phyloP scores from a whole-genome alignment of 2,113 vertebrate species.

The Uria lomvia region DNA sequence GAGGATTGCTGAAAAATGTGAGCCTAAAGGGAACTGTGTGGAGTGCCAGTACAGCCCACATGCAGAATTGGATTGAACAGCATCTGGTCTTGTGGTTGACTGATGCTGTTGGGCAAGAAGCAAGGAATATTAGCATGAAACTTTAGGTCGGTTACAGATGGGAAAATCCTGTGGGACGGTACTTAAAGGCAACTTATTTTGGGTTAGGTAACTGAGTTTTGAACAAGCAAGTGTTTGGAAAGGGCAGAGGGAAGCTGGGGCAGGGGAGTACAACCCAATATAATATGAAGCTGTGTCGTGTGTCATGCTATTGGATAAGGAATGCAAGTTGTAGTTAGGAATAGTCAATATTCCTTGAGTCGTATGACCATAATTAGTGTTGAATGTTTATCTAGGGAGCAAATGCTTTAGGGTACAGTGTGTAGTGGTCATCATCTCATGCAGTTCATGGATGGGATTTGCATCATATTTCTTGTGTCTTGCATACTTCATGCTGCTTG shows the following conservation, averaged over 20 bases:
- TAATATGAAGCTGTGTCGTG: neutral
- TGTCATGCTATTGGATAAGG: neutral
- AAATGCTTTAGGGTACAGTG: neutral
- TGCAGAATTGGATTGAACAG: neutral
- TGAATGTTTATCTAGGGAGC: neutral
- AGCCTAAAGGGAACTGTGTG: neutral
- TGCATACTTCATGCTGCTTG: neutral
- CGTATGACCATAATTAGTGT: neutral
- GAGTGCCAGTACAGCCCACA: neutral
- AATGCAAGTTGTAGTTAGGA: neutral
- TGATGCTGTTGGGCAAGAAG: neutral
- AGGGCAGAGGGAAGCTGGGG: neutral
- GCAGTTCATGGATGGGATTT: neutral
- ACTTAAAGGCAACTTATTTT: neutral
- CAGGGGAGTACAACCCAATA: neutral
- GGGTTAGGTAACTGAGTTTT: neutral
- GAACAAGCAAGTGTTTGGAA: neutral
- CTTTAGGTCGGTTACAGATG: neutral
- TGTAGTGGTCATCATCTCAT: neutral
- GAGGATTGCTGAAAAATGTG: neutral
- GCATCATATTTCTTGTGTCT: neutral
- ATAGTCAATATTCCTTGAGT: neutral
- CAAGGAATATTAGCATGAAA: neutral
- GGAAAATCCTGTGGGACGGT: neutral
- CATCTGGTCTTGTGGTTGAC: neutral